phyloP scores from a whole-genome alignment of 30 jellyfish, hydroid and myxozoan genomes.

The Mastigias papua region DNA sequence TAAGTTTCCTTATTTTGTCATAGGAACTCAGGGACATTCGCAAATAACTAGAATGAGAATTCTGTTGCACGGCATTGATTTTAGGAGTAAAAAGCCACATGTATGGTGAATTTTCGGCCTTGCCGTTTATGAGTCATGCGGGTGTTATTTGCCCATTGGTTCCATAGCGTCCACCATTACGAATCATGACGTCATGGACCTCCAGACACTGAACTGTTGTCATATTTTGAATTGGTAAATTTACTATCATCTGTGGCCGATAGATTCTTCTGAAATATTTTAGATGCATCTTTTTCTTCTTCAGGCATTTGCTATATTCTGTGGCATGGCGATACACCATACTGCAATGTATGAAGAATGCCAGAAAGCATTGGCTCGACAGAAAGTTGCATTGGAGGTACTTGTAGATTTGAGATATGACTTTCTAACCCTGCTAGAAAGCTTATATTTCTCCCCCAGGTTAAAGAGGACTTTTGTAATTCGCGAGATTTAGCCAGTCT shows the following conservation, averaged over 20 bases:
- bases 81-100: too few relatives aligned
- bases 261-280: neutral
- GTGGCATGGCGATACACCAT: constrained; percentile 98
- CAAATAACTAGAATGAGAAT: too few relatives aligned
- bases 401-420: neutral
- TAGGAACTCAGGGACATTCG: too few relatives aligned
- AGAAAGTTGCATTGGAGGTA: constrained; percentile 96
- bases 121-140: neutral
- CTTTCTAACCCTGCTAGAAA: too few relatives aligned
- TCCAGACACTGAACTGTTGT: neutral
- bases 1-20: too few relatives aligned
- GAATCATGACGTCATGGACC: neutral
- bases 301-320: constrained; percentile 96
- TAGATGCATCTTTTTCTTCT: neutral
- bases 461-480: too few relatives aligned
- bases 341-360: constrained; percentile 94
- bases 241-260: neutral
- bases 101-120: neutral
- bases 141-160: neutral
- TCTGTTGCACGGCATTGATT: too few relatives aligned
- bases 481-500: too few relatives aligned
- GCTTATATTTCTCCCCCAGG: too few relatives aligned
- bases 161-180: neutral
- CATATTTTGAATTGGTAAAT: neutral
- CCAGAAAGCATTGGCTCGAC: constrained; percentile 92